A percentile compares a stretch with the other conserved stretches of the same genome.
phyloP scores from a whole-genome alignment of 1,140 invertebrate species.

The Mamestra configurata region DNA sequence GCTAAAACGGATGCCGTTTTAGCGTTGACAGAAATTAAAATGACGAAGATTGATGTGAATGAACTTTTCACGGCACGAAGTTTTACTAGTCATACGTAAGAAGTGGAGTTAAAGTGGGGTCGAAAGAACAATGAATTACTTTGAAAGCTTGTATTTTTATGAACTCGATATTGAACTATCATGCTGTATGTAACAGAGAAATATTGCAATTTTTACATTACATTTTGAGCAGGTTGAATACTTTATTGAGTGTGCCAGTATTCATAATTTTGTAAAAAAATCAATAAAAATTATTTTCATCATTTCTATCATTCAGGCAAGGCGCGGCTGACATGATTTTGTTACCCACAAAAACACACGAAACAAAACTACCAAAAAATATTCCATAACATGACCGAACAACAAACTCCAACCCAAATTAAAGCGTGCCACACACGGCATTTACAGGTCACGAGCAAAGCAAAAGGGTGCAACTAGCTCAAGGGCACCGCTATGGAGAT shows the following conservation, averaged over 20 bases:
- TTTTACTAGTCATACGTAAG: neutral
- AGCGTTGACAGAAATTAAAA: conserved; percentile 38
- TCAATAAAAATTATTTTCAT: too few species aligned
- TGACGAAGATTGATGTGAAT: conserved; percentile 25
- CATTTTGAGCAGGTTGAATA: too few species aligned
- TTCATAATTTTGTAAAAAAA: too few species aligned
- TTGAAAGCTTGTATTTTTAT: neutral
- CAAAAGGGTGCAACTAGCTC: conserved; percentile 44
- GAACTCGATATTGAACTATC: neutral
- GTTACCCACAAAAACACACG: too few species aligned
- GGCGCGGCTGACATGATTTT: too few species aligned
- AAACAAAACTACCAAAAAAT: neutral
- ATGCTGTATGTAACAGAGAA: too few species aligned
- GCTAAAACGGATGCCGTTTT: conserved; percentile 36
- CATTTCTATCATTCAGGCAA: too few species aligned
- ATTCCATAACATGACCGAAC: neutral
- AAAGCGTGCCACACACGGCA: neutral
- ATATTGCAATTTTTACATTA: too few species aligned
- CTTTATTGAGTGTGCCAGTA: too few species aligned
- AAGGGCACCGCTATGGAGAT: conserved; percentile 43
- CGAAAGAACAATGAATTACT: conserved; percentile 4
- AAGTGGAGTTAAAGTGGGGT: neutral
- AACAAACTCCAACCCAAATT: conserved; percentile 35
- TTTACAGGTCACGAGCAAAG: conserved; percentile 37
- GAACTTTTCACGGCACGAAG: conserved; percentile 7